Evolutionary conservation across 2,888 invertebrate species (phyloP), one percentile per base, ranked within the genome.

Genomic region (Drosophila histrio): DNA sequence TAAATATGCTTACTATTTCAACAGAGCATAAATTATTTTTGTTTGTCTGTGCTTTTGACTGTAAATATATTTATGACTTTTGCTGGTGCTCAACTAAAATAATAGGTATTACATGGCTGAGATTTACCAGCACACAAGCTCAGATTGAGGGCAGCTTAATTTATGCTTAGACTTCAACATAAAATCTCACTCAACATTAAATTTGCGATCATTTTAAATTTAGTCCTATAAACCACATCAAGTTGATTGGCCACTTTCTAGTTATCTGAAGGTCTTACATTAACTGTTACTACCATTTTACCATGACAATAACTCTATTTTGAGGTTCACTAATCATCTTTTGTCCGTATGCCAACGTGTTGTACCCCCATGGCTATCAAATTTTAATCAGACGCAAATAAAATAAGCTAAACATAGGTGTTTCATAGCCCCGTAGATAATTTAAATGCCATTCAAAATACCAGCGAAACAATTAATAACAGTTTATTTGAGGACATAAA

Each of bases 401-500:
- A 87, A 80, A 64, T 61, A 6, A 53, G 30, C 36, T 39, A 28
- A 47, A 53, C 56, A 47, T 36, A 59, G 56, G 44, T 68, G 67
- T 62, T 68, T 68, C 57, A 61, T 46, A 34, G 47, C 34, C 17
- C 15, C 63, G 28, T 32, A 21, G 59, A 69, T 60, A 50, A 63
- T 73, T 81, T 78, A 69, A 81, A 78, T 72, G 74, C 26, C 70
- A 59, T 67, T 72, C 41, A 36, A 52, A 83, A 69, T 86, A 77
- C 65, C 88, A 83, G 61, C 61, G 65, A 80, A 70, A 85, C 65
- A 88, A 80, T 88, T 87, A 87, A 87, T 80, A 52, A 52, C 46
- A 79, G 54, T 86, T 88, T 88, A 83, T 86, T 71, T 64, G 30
- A 49, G 72, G 65, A 86, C 72, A 72, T 88, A 79, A 88, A 87